A percentile compares a stretch with the other conserved stretches of the same genome.
phyloP scores from a whole-genome alignment of 2,113 vertebrate genomes.

The Microcebus ravelobensis region DNA sequence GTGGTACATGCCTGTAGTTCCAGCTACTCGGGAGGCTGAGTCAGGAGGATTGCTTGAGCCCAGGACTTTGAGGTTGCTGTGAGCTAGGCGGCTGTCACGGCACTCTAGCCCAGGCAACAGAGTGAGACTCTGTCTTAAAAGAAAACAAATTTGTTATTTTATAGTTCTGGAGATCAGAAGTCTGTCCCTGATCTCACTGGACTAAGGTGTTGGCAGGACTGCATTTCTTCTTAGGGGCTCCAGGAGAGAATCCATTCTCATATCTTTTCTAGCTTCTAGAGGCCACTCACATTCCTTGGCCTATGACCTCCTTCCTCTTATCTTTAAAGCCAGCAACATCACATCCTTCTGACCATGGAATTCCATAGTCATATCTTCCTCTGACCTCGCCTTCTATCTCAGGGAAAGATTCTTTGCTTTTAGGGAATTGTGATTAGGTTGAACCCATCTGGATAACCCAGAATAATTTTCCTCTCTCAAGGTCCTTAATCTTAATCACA shows the following conservation, averaged over 20 bases:
- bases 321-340: not conserved
- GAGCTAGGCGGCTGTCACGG: too few species aligned
- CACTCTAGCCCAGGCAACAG: too few species aligned
- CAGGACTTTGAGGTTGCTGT: too few species aligned
- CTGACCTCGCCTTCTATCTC: not conserved
- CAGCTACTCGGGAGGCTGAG: too few species aligned
- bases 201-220: not conserved
- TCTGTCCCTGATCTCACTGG: not conserved
- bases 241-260: not conserved
- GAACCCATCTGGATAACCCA: not conserved
- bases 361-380: not conserved
- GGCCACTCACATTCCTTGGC: not conserved
- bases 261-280: not conserved
- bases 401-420: not conserved
- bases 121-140: too few species aligned
- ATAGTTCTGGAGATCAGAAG: not conserved
- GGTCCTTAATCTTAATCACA: not conserved
- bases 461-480: not conserved
- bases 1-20: too few species aligned
- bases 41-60: too few species aligned
- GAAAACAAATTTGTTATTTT: not conserved
- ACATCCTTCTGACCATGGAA: not conserved
- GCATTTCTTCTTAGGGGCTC: not conserved
- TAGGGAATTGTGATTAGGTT: not conserved
- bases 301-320: not conserved